Evolutionary conservation across 2,797 vertebrate genomes (phyloP).

Genomic region (Phoebastria nigripes): DNA sequence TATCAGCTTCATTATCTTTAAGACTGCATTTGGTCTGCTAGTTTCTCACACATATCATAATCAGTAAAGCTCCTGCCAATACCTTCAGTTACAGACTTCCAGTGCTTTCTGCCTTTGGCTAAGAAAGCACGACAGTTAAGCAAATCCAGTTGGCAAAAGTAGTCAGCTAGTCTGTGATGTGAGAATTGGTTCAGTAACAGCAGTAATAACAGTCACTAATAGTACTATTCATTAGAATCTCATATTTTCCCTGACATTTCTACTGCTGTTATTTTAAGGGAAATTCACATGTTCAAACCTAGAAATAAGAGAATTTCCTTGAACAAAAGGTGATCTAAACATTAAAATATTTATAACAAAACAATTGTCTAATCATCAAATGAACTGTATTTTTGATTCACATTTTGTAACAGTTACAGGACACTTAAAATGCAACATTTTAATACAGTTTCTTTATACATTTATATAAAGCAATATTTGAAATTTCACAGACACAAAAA

Average conservation of each 20-base stretch:
- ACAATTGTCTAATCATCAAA: background rate
- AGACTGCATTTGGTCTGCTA: background rate
- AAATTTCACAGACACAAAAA: background rate
- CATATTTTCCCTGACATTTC: background rate
- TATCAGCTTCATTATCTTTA: conserved; percentile 31
- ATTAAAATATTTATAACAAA: background rate
- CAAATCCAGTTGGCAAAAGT: background rate
- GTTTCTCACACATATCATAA: background rate
- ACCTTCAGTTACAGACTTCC: conserved; percentile 8
- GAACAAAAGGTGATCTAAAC: background rate
- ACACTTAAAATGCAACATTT: background rate
- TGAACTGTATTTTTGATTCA: background rate
- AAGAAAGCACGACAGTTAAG: background rate
- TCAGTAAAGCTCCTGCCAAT: background rate
- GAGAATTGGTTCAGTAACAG: background rate
- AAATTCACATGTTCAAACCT: background rate
- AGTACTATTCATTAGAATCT: background rate
- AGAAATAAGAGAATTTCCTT: background rate
- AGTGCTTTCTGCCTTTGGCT: background rate
- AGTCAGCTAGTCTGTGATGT: background rate
- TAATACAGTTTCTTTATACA: background rate
- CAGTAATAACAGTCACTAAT: background rate
- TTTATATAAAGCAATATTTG: background rate
- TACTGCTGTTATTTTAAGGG: background rate
- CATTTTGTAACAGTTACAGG: background rate